These are phyloP conservation scores for Hydractinia echinata DNA, from an alignment of 30 jellyfish, hydroid and myxozoan genomes.

Conservation along the genomic window DNA sequence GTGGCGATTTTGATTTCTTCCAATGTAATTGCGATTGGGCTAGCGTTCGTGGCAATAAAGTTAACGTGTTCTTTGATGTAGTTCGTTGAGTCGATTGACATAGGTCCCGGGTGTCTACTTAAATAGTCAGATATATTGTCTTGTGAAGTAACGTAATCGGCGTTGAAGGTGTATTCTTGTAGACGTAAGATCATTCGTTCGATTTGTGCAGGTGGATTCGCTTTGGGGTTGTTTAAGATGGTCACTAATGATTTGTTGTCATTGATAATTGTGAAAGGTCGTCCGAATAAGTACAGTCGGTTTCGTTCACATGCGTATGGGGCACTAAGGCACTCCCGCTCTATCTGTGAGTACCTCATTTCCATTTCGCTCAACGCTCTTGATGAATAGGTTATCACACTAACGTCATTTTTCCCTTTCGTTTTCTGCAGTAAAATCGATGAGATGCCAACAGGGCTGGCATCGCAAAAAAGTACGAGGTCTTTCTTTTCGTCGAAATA, in stretches of 20 bases:
- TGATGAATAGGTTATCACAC: conserved; percentile 1
- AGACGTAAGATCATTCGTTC: conserved; percentile 19
- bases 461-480: neutral
- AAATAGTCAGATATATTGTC: neutral
- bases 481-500: conserved; percentile 5
- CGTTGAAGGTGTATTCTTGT: neutral
- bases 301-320: no score
- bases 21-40: no score
- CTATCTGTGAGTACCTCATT: neutral
- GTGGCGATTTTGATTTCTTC: no score
- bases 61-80: neutral
- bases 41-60: neutral
- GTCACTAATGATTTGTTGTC: conserved; percentile 22
- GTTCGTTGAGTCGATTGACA: no score
- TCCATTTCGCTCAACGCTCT: neutral
- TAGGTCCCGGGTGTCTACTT: neutral
- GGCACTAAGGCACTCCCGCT: no score
- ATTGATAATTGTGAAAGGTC: neutral
- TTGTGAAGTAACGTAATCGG: neutral
- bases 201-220: conserved; percentile 19
- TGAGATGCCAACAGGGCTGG: conserved; percentile 7
- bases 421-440: neutral
- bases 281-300: conserved; percentile 28
- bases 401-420: neutral
- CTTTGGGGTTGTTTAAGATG: conserved; percentile 26